phyloP scores from a whole-genome alignment of 2,797 vertebrate species.

The Yasuhikotakia modesta region DNA sequence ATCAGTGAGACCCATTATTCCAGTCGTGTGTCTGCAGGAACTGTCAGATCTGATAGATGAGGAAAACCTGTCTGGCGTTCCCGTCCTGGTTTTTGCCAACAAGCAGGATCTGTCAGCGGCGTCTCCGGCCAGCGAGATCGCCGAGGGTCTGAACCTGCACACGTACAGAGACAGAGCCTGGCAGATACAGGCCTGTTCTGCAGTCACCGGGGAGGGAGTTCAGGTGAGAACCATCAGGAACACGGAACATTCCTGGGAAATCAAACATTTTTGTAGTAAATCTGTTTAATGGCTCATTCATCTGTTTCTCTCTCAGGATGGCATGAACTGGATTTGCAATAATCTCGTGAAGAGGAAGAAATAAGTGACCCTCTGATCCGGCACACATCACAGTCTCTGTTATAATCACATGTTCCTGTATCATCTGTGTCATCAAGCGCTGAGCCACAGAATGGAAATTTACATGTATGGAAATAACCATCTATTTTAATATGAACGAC shows the following conservation, averaged over 20 bases:
- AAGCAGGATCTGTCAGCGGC: conserved; percentile 75
- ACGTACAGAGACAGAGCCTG: conserved; percentile 75
- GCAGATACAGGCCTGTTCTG: conserved; percentile 79
- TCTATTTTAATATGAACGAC: neutral
- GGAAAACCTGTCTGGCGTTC: conserved; percentile 67
- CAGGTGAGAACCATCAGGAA: conserved; percentile 64
- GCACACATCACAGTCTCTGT: neutral
- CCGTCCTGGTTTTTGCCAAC: conserved; percentile 75
- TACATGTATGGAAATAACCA: neutral
- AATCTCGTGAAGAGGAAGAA: conserved; percentile 60
- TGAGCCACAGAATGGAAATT: neutral
- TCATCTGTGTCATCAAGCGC: neutral
- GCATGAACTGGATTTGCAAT: conserved; percentile 66
- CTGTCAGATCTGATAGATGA: conserved; percentile 73
- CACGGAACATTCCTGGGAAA: too few species aligned
- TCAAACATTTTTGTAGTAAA: too few species aligned
- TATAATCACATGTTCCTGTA: neutral
- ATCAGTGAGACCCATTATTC: neutral
- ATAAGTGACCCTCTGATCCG: neutral
- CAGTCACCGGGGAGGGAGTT: conserved; percentile 75
- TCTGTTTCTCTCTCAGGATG: conserved; percentile 53
- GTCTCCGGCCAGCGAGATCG: conserved; percentile 69
- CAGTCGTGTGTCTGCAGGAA: conserved; percentile 62
- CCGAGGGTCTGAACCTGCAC: conserved; percentile 75
- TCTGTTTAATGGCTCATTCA: too few species aligned